Evolutionary conservation across 1,140 invertebrate genomes (phyloP).

Genomic region (Danaus plexippus): DNA sequence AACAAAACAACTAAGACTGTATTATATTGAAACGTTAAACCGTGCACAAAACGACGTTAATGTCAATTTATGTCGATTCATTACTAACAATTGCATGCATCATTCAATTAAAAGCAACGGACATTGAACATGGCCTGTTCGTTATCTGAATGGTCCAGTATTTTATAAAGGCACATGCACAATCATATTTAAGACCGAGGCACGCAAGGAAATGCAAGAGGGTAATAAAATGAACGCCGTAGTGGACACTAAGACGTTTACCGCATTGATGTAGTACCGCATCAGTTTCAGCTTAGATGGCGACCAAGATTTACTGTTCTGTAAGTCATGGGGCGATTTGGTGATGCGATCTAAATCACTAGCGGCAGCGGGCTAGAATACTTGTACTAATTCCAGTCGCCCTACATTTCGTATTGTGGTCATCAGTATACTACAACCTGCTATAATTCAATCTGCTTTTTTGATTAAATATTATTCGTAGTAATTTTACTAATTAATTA

Average conservation of each 20-base stretch:
- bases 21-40: too few relatives aligned
- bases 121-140: slow-evolving; percentile 13
- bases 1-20: too few relatives aligned
- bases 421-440: too few relatives aligned
- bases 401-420: too few relatives aligned
- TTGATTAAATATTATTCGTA: too few relatives aligned
- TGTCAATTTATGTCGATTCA: slow-evolving; percentile 20
- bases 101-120: slow-evolving; percentile 21
- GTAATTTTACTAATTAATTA: too few relatives aligned
- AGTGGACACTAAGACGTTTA: slow-evolving; percentile 53
- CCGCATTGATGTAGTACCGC: slow-evolving; percentile 49
- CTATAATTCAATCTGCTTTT: too few relatives aligned
- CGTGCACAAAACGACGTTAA: slow-evolving; percentile 10
- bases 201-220: slow-evolving; percentile 40
- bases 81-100: slow-evolving; percentile 25
- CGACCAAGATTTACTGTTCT: slow-evolving; percentile 51
- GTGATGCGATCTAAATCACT: slow-evolving; percentile 8
- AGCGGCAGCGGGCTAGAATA: slow-evolving; percentile 11
- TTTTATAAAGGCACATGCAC: slow-evolving; percentile 30
- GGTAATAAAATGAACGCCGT: slow-evolving; percentile 40
- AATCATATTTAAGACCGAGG: slow-evolving; percentile 33
- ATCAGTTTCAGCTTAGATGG: slow-evolving; percentile 55
- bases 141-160: slow-evolving; percentile 20
- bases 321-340: slow-evolving; percentile 44
- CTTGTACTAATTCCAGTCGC: too few relatives aligned